Conservation (phyloP, 64 coral and sea anemone species). For the Catalaphyllia jardinei region DNA sequence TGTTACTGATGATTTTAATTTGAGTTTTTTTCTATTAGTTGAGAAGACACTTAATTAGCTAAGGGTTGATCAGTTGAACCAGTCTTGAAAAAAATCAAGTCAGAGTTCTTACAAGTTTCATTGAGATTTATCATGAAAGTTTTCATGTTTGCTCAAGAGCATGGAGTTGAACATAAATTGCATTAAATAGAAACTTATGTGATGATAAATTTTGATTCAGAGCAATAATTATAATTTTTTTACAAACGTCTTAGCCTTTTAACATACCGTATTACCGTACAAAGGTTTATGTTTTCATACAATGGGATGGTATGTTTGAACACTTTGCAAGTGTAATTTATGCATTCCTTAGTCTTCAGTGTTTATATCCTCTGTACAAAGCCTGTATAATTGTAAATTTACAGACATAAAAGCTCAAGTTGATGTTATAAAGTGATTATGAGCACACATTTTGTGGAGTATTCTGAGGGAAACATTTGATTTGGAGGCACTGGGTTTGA, state of each 20-base stretch:
- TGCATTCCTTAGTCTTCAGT: neutral
- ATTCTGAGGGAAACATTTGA: neutral
- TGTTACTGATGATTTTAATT: neutral
- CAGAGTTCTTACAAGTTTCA: neutral
- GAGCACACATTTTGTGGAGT: neutral
- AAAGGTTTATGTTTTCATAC: neutral
- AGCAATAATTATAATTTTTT: neutral
- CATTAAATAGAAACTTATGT: neutral
- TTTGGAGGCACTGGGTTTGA: neutral
- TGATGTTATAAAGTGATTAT: neutral
- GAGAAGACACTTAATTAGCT: neutral
- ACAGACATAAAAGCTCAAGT: neutral
- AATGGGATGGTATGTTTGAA: neutral
- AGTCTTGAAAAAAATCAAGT: neutral
- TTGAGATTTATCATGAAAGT: too few species aligned
- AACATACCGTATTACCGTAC: neutral
- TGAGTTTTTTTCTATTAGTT: neutral
- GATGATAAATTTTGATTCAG: too few species aligned
- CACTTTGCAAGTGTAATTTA: neutral
- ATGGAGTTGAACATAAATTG: neutral
- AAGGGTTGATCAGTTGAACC: neutral
- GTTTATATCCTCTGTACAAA: neutral
- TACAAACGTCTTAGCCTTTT: neutral
- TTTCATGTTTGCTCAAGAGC: neutral
- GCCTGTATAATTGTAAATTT: neutral